Base-by-base conservation (phyloP, 2,113 vertebrate genomes). In the Porphyrio hochstetteri region DNA sequence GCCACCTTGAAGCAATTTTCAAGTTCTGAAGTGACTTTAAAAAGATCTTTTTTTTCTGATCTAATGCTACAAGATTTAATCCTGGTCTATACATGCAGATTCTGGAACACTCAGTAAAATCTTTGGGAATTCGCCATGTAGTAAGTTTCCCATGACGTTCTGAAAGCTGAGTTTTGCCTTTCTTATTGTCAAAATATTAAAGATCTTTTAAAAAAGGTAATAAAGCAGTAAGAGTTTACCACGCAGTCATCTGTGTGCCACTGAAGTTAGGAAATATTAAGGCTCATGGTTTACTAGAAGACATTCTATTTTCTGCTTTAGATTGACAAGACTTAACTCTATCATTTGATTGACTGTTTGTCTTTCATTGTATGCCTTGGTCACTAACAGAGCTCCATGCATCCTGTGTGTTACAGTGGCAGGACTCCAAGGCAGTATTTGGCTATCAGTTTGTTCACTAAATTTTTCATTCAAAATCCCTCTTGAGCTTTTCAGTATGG, bases 381-480 rank as follows among this genome's bases (percentile, higher is more conserved):
- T 95, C 90, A 84, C 61, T 5, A 7, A 44, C 59, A 94, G 81
- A 93, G 75, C 29, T 96, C 77, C 24, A 0, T 90, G 69, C 29
- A 59, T 96, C 93, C 82, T 77, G 61, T 92, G 82, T 78, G 53
- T 92, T 82, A 69, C 91, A 81, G 88, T 96, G 97, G 96, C 96
- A 94, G 84, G 56, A 57, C 93, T 97, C 94, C 95, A 96, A 96
- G 86, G 91, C 93, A 92, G 65, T 94, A 67, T 86, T 96, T 95
- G 94, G 82, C 85, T 93, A 97, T 97, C 95, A 71, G 70, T 93
- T 94, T 96, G 75, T 97, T 96, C 90, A 78, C 94, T 93, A 65
- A 63, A 93, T 95, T 95, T 96, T 97, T 97, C 87, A 95, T 94
- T 95, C 93, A 94, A 79, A 96, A 96, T 88, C 92, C 87, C 97